phyloP scores from a whole-genome alignment of 2,888 invertebrate species.

The Dasypogon diadema region DNA sequence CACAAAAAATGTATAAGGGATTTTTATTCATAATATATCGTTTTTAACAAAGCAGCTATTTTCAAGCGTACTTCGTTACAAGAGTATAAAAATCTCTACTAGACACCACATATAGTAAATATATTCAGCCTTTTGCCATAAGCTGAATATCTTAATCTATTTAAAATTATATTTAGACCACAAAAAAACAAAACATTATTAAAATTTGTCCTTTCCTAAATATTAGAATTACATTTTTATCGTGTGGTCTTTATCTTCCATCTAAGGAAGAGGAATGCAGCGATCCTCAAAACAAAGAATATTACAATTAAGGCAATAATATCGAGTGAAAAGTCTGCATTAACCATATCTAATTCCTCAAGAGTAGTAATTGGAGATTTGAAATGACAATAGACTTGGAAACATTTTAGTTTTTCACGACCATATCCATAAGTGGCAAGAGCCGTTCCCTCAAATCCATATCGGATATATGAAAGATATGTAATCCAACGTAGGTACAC shows the following conservation, averaged over 20 bases:
- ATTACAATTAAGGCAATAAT: slow-evolving; percentile 83
- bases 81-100: slow-evolving; percentile 1
- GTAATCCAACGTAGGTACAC: slow-evolving; percentile 95
- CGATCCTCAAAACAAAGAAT: slow-evolving; percentile 82
- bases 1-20: slow-evolving; percentile 1
- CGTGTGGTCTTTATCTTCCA: slow-evolving; percentile 87
- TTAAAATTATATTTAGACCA: too few relatives aligned
- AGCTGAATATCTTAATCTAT: too few relatives aligned
- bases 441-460: slow-evolving; percentile 95
- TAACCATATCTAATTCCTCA: slow-evolving; percentile 87
- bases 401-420: slow-evolving; percentile 84
- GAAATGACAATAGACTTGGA: slow-evolving; percentile 87
- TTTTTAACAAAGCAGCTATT: neutral
- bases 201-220: too few relatives aligned
- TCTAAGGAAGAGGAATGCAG: slow-evolving; percentile 86
- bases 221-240: slow-evolving; percentile 72
- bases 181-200: too few relatives aligned
- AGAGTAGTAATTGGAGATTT: slow-evolving; percentile 85
- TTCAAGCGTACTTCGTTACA: too few relatives aligned
- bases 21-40: neutral
- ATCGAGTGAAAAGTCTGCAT: slow-evolving; percentile 83
- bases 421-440: slow-evolving; percentile 91
- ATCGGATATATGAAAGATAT: slow-evolving; percentile 93
- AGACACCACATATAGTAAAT: slow-evolving; percentile 26
- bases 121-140: too few relatives aligned